Conservation (phyloP, 2,888 invertebrate species). For the Rotaria macrura region DNA sequence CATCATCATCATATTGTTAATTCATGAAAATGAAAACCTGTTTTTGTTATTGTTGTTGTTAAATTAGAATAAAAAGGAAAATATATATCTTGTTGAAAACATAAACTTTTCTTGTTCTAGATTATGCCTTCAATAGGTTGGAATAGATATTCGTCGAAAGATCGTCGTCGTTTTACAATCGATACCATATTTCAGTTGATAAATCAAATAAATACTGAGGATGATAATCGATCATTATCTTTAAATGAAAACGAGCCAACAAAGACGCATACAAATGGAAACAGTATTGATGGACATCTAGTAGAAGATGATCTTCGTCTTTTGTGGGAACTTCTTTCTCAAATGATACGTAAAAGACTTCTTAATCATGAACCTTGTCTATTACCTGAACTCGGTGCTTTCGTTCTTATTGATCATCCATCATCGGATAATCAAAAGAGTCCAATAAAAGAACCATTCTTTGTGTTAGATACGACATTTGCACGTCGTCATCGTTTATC, state of each 20-base stretch:
- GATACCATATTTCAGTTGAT: neutral
- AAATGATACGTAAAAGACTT: conserved; percentile 1
- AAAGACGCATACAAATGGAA: neutral
- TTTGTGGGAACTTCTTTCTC: neutral
- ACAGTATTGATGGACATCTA: neutral
- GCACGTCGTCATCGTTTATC: conserved; percentile 8
- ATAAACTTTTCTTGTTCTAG: neutral
- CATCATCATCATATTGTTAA: neutral
- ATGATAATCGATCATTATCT: neutral
- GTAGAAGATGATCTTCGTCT: neutral
- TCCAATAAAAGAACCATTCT: neutral
- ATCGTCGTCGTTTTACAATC: neutral
- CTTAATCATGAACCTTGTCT: neutral
- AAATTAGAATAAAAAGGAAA: neutral
- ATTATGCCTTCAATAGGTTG: neutral
- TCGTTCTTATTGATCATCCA: conserved; percentile 4
- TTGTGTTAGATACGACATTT: conserved; percentile 10
- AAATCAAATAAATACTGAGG: neutral
- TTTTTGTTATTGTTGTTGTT: neutral
- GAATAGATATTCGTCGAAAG: neutral
- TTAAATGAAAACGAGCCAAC: neutral
- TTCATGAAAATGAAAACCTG: neutral
- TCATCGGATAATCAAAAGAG: neutral
- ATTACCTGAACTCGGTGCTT: conserved; percentile 5
- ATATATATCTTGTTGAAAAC: neutral